These are phyloP conservation scores for Electrona antarctica DNA, from an alignment of 2,113 vertebrate genomes.

Conservation along the genomic window DNA sequence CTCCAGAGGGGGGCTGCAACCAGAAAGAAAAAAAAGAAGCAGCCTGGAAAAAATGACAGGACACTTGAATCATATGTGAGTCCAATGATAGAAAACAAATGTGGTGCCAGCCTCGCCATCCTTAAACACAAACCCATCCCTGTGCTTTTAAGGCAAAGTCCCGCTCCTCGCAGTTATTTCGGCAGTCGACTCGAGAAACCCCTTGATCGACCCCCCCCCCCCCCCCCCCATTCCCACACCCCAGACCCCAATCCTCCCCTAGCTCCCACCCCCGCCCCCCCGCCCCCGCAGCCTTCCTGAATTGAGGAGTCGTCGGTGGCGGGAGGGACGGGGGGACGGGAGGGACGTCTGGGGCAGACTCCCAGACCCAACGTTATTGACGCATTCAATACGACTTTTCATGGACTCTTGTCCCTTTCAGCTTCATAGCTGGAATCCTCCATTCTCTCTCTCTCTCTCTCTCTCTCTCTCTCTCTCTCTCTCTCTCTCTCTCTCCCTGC, in stretches of 20 bases:
- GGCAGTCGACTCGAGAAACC: slow-evolving; percentile 10
- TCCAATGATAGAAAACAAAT: slow-evolving; percentile 71
- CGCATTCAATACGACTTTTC: slow-evolving; percentile 72
- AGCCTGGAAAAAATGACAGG: slow-evolving; percentile 79
- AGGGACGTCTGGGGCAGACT: slow-evolving; percentile 26
- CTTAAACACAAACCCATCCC: slow-evolving; percentile 60
- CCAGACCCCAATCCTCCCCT: no score
- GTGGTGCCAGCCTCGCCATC: slow-evolving; percentile 59
- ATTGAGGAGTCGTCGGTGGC: slow-evolving; percentile 21
- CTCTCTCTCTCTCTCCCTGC: slow-evolving; percentile 13
- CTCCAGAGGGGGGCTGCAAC: slow-evolving; percentile 66
- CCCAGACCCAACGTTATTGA: slow-evolving; percentile 61
- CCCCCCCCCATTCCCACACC: no score
- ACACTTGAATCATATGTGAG: slow-evolving; percentile 74
- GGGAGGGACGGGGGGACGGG: not conserved
- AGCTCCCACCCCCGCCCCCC: no score
- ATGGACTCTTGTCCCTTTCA: slow-evolving; percentile 71
- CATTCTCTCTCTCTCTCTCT: slow-evolving; percentile 38
- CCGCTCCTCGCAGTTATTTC: slow-evolving; percentile 39
- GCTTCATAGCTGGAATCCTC: slow-evolving; percentile 74
- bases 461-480: slow-evolving; percentile 54
- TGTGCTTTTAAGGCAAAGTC: slow-evolving; percentile 38
- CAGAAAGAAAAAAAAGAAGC: slow-evolving; percentile 33
- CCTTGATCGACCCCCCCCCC: no score
- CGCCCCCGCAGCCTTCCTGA: no score